These are phyloP conservation scores for Malacoctenus gilli DNA, from an alignment of 2,797 vertebrate species.

Conservation along the genomic window DNA sequence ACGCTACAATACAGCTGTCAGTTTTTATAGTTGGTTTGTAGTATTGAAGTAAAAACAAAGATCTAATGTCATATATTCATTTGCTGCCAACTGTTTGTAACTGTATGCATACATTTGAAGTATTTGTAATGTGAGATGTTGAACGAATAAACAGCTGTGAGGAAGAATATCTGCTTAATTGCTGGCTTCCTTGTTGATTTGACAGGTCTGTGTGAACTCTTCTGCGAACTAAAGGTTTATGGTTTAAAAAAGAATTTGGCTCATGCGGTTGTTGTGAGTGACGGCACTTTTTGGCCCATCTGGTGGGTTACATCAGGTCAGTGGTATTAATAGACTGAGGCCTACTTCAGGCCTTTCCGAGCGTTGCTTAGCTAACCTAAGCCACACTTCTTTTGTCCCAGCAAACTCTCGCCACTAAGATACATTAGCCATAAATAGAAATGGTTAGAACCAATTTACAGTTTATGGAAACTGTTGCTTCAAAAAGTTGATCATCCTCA, in stretches of 20 bases:
- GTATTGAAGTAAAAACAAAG: constrained; percentile 95
- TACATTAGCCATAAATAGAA: too few species aligned
- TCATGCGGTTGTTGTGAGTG: constrained; percentile 22
- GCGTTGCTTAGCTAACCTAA: constrained; percentile 23
- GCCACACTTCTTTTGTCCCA: constrained; percentile 4
- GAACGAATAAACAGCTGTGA: constrained; percentile 99
- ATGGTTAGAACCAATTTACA: too few species aligned
- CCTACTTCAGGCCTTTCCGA: constrained; percentile 43
- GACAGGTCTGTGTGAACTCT: too few species aligned
- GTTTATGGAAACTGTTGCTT: too few species aligned
- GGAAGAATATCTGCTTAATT: constrained; percentile 52
- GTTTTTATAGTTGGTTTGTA: constrained; percentile 99
- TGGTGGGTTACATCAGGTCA: constrained; percentile 65
- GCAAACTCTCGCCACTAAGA: constrained; percentile 10
- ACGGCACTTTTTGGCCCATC: constrained; percentile 48
- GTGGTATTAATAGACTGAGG: constrained; percentile 51
- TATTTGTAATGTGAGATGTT: constrained; percentile 99
- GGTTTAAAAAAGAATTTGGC: too few species aligned
- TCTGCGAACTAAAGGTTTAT: too few species aligned
- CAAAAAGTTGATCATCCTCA: too few species aligned
- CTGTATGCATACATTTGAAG: constrained; percentile 99
- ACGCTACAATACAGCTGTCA: constrained; percentile 94
- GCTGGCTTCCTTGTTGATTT: neutral
- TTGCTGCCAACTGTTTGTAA: constrained; percentile 99
- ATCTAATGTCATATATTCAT: constrained; percentile 99